Base-by-base conservation (phyloP, 2,888 invertebrate genomes). In the Agonopterix arenella region DNA sequence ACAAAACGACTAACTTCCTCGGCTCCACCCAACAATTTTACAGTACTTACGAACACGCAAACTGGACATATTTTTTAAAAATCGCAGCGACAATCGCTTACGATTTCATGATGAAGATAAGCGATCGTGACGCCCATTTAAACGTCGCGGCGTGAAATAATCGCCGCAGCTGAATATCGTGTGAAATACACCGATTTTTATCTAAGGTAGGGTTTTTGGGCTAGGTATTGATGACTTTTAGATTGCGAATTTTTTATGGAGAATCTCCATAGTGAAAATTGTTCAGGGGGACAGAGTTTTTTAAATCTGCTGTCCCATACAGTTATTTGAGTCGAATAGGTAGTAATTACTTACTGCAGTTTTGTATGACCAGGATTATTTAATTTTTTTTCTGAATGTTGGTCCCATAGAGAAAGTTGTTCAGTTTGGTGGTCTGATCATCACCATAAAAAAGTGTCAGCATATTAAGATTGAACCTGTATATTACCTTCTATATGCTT, bases 1-100 rank as follows among this genome's bases (percentile, higher is more conserved):
- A 36, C 38, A 44, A 36, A 44, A 45, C 36, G 48, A 49, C 45
- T 38, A 45, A 47, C 50, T 37, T 44, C 36, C 10, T 43, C 49
- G 44, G 46, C 62, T 63, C 53, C 52, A 49, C 49, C 50, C 40
- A 28, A 28, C 28, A 28, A 28, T 28, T 56, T 58, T 53, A 55
- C 59, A 58, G 56, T 61, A 61, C 60, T 72, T 68, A 66, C 55
- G 59, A 61, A 59, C 75, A 76, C 73, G 75, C 75, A 61, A 74
- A 48, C 49, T 43, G 47, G 52, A 54, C 58, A 64, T 66, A 61
- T 59, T 55, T 62, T 45, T 40, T 9, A 55, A 59, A 45, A 48
- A 54, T 59, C 55, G 56, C 53, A 55, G 61, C 60, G 66, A 68
- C 64, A 64, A 53, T 56, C 53, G 52, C 56, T 44, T 44, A 52